A percentile compares a stretch with the other conserved stretches of the same genome.
phyloP scores from a whole-genome alignment of 2,113 vertebrate genomes.

The Synchiropus splendidus region DNA sequence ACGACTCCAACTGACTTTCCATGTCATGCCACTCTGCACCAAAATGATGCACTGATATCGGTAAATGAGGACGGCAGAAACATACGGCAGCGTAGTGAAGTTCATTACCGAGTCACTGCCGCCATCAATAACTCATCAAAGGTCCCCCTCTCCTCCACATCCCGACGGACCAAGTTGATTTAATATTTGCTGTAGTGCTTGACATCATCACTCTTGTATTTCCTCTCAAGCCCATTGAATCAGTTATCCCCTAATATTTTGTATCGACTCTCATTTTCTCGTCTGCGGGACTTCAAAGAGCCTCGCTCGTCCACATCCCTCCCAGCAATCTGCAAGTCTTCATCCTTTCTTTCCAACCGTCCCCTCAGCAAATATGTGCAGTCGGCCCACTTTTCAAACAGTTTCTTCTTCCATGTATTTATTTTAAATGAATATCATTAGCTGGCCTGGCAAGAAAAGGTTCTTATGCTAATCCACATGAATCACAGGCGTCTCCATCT shows the following conservation, averaged over 20 bases:
- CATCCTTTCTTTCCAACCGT: conserved; percentile 56
- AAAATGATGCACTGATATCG: no score
- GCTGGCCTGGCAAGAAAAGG: conserved; percentile 68
- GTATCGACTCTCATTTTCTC: conserved; percentile 68
- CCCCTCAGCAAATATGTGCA: conserved; percentile 68
- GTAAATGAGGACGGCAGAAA: no score
- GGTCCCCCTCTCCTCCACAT: conserved; percentile 23
- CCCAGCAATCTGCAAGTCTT: conserved; percentile 51
- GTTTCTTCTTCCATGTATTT: conserved; percentile 64
- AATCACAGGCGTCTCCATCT: conserved; percentile 73
- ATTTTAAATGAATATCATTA: conserved; percentile 71
- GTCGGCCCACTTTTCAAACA: conserved; percentile 58
- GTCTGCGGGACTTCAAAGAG: conserved; percentile 61
- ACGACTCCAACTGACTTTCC: conserved; percentile 30
- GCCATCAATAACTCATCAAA: conserved; percentile 30
- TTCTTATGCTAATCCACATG: conserved; percentile 70
- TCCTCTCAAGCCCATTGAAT: conserved; percentile 22
- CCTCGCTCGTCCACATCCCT: conserved; percentile 60
- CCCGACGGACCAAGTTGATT: no score
- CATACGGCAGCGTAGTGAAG: background rate
- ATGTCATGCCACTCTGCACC: conserved; percentile 16
- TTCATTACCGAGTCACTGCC: conserved; percentile 4
- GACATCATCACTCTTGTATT: conserved; percentile 21
- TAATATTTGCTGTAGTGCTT: no score
- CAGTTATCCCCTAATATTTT: conserved; percentile 49